Percentiles rank a stretch among this genome's conserved stretches.
Evolutionary conservation across 2,797 vertebrate genomes (phyloP).

Genomic region (Aeoliscus strigatus): DNA sequence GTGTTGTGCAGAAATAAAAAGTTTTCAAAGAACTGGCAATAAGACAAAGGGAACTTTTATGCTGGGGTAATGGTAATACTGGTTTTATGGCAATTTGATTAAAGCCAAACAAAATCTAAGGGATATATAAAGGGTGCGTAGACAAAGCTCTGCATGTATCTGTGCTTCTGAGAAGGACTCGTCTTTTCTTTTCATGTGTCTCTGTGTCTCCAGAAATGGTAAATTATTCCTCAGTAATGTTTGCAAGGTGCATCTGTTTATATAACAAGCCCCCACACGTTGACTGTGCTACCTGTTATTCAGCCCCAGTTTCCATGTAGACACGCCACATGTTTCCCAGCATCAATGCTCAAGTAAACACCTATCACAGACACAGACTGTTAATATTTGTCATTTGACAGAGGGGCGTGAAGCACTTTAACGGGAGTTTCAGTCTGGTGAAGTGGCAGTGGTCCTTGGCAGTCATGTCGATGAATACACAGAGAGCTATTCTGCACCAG

Average conservation of each 20-base stretch:
- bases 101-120: not conserved
- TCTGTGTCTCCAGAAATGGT: conserved; percentile 1
- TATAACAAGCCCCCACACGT: conserved; percentile 13
- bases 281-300: conserved; percentile 8
- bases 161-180: not conserved
- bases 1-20: conserved; percentile 18
- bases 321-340: not conserved
- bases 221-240: conserved; percentile 6
- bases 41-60: not conserved
- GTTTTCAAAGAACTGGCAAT: conserved; percentile 13
- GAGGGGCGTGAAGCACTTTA: conserved; percentile 1
- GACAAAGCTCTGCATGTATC: conserved; percentile 1
- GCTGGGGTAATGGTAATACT: not conserved
- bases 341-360: not conserved
- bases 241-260: conserved; percentile 10
- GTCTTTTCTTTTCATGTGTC: not conserved
- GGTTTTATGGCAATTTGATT: not conserved
- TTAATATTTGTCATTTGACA: no score
- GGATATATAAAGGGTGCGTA: not conserved
- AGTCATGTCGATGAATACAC: conserved; percentile 37
- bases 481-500: conserved; percentile 51
- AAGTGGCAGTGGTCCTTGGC: conserved; percentile 28
- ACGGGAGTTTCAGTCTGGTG: conserved; percentile 21
- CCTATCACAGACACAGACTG: no score
- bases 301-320: not conserved